A percentile compares a stretch with the other conserved stretches of the same genome.
phyloP scores from a whole-genome alignment of 2,797 vertebrate species.

The Synaphobranchus kaupii region DNA sequence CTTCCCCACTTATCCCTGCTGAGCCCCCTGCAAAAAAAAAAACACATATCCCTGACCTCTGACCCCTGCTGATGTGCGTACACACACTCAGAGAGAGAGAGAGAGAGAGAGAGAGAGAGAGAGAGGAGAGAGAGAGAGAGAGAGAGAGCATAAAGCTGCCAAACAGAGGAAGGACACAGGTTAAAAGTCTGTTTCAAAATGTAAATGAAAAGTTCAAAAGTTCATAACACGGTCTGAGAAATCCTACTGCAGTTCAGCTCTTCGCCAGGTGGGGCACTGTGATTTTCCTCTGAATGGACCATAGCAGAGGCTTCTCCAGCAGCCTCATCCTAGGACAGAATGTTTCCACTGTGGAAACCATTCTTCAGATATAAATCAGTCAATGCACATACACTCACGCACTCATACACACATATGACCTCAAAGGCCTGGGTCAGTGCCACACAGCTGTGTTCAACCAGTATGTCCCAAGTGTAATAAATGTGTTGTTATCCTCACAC shows the following conservation, averaged over 20 bases:
- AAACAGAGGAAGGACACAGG: not conserved
- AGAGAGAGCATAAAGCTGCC: not conserved
- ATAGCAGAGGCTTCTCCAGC: not conserved
- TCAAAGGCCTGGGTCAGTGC: conserved; percentile 21
- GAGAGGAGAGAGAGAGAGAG: no score
- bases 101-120: not conserved
- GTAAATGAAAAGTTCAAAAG: not conserved
- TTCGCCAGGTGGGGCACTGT: not conserved
- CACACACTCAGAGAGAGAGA: not conserved
- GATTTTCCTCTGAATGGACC: not conserved
- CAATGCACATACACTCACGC: not conserved
- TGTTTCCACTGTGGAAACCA: not conserved
- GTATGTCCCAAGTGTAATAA: conserved; percentile 11
- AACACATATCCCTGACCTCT: not conserved
- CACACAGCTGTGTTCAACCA: conserved; percentile 10
- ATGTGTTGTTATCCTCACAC: not conserved
- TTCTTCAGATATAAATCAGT: conserved; percentile 2
- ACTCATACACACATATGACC: not conserved
- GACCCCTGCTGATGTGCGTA: not conserved
- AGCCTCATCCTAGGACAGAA: not conserved
- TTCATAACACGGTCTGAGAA: no score
- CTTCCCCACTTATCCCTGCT: not conserved
- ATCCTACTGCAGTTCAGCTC: not conserved
- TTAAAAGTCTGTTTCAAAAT: not conserved
- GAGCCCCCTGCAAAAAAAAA: not conserved